Percentiles rank a stretch among this genome's conserved stretches.
Conservation (phyloP, 2,797 vertebrate genomes). For the Pangasius macronema region DNA sequence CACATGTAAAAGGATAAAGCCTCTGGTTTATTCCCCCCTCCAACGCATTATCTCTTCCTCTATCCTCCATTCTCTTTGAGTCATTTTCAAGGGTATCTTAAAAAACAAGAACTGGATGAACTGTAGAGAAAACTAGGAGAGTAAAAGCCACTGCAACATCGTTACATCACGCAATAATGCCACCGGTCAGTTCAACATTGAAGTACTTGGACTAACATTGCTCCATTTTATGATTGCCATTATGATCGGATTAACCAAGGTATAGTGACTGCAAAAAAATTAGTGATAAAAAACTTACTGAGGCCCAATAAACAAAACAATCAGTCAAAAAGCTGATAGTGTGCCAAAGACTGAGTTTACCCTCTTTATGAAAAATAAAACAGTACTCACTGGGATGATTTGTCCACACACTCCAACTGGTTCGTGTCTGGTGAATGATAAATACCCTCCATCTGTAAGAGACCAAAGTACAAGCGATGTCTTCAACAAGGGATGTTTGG, state of each 20-base stretch:
- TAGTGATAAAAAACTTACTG: background rate
- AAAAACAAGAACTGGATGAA: background rate
- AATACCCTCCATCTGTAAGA: slow-evolving; percentile 92
- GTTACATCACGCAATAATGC: background rate
- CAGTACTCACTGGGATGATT: slow-evolving; percentile 94
- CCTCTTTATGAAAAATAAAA: background rate
- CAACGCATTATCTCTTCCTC: background rate
- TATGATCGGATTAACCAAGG: background rate
- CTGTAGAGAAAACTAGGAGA: background rate
- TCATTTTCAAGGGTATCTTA: background rate
- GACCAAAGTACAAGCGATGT: slow-evolving; percentile 65
- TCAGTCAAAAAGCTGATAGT: background rate
- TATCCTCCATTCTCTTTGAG: background rate
- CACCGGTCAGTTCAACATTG: background rate
- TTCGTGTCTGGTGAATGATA: slow-evolving; percentile 96
- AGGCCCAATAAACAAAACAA: background rate
- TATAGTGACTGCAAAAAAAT: background rate
- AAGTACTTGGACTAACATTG: background rate
- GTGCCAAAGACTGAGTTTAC: background rate
- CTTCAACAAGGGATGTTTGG: slow-evolving; percentile 20
- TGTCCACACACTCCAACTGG: slow-evolving; percentile 99
- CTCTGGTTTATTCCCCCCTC: background rate
- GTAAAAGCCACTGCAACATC: background rate
- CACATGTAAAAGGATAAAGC: background rate
- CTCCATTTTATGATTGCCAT: background rate